phyloP scores from a whole-genome alignment of 2,888 invertebrate species.

The Apotomis capreana region DNA sequence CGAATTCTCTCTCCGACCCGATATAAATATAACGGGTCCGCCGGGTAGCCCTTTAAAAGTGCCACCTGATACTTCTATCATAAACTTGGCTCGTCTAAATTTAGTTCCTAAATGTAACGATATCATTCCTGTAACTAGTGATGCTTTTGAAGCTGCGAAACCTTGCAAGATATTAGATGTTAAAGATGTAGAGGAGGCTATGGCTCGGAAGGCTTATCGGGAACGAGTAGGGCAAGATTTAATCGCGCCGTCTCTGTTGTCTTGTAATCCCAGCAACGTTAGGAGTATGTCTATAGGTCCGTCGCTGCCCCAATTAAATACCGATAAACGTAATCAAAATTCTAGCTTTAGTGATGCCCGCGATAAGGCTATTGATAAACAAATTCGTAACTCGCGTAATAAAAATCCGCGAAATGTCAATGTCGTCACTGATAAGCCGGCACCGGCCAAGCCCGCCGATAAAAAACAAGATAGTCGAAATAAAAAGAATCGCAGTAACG shows the following conservation, averaged over 20 bases:
- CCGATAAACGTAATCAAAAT: constrained; percentile 22
- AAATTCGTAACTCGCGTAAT: constrained; percentile 32
- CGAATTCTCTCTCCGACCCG: not conserved
- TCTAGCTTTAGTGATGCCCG: constrained; percentile 4
- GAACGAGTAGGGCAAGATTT: constrained; percentile 56
- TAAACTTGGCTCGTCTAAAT: constrained; percentile 11
- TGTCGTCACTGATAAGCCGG: constrained; percentile 29
- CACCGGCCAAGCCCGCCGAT: constrained; percentile 4
- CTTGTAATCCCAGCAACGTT: constrained; percentile 64
- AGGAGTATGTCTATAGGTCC: constrained; percentile 64
- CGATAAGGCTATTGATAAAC: constrained; percentile 31
- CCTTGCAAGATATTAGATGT: constrained; percentile 1
- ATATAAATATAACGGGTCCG: not conserved
- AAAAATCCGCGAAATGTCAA: constrained; percentile 21
- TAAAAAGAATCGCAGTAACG: constrained; percentile 10
- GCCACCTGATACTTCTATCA: not conserved
- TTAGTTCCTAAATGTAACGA: constrained; percentile 40
- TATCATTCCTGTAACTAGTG: constrained; percentile 25
- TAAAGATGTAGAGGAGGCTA: constrained; percentile 53
- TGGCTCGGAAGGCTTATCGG: constrained; percentile 55
- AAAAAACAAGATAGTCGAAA: constrained; percentile 1
- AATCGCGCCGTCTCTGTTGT: constrained; percentile 52
- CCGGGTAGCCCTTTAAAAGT: not conserved
- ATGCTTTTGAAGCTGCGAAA: constrained; percentile 33
- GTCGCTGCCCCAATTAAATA: constrained; percentile 42